These are phyloP conservation scores for Oplegnathus fasciatus DNA, from an alignment of 2,113 vertebrate species.

Conservation along the genomic window DNA sequence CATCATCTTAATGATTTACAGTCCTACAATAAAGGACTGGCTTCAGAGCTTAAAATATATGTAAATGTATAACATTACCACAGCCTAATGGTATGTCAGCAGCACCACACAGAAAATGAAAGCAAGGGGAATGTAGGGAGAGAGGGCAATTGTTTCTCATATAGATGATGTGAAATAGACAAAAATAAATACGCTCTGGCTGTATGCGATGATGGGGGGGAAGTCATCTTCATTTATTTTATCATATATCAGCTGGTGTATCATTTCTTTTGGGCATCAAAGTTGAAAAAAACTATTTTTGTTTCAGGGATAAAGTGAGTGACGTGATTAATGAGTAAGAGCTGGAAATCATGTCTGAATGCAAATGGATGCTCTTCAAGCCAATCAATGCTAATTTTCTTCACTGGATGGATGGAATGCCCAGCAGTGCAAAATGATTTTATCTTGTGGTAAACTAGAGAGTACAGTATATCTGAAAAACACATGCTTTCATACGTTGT, in stretches of 20 bases:
- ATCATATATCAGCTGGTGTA: slow-evolving; percentile 40
- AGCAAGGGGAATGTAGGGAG: neutral
- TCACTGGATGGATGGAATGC: slow-evolving; percentile 36
- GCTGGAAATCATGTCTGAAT: slow-evolving; percentile 48
- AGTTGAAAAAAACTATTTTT: slow-evolving; percentile 7
- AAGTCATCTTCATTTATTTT: slow-evolving; percentile 51
- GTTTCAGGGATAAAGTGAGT: slow-evolving; percentile 40
- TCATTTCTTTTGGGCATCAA: slow-evolving; percentile 42
- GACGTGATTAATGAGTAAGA: slow-evolving; percentile 64
- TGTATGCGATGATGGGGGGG: slow-evolving; percentile 20
- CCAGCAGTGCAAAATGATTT: slow-evolving; percentile 25
- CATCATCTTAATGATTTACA: slow-evolving; percentile 19
- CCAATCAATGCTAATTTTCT: slow-evolving; percentile 70
- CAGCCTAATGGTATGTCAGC: slow-evolving; percentile 7
- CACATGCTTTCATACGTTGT: neutral
- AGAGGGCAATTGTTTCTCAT: slow-evolving; percentile 39
- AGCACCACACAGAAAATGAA: slow-evolving; percentile 7
- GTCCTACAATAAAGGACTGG: neutral
- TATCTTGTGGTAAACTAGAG: slow-evolving; percentile 36
- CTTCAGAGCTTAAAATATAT: slow-evolving; percentile 14
- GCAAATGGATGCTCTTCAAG: slow-evolving; percentile 51
- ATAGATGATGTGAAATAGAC: slow-evolving; percentile 40
- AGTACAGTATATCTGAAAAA: slow-evolving; percentile 27
- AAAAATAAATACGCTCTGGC: slow-evolving; percentile 56
- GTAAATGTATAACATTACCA: slow-evolving; percentile 21